Base-by-base conservation (phyloP, 1,140 invertebrate genomes). In the Leptinotarsa undecemlineata region DNA sequence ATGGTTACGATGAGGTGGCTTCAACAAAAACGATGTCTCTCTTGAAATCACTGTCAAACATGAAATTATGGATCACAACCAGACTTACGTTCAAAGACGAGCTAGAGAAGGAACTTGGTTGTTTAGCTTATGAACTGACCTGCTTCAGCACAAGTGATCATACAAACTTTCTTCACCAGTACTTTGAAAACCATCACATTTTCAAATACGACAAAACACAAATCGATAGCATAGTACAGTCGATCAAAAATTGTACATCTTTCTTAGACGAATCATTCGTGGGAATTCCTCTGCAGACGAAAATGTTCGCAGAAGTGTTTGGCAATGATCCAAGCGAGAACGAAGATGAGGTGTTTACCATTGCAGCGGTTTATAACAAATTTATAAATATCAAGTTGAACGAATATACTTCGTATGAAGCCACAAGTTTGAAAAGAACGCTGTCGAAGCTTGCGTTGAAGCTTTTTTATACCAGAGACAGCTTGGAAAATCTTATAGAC, bases 21-120 rank as follows among this genome's bases (percentile, higher is more conserved):
- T 67, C 64, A 20, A 23, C 19, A 17, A 17, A 67, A 26, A 42
- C 23, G 21, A 17, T 67, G 21, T 17, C 64, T 26, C 17, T 67
- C 33, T 42, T 67, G 19, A 67, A 67, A 67, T 17, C 17, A 67
- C n/a, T 42, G 19, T 21, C 19, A 26, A 23, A 67, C 6, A n/a
- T 67, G 21, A 67, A 42, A 67, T n/a, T 67, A 5, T 67, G 64
- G 64, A 15, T 67, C 21, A 67, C 64, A 67, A 67, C 64, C 15
- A 67, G 64, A 42, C 64, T 23, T 14, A 67, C 64, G 8, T 11
- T 26, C 33, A 67, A 67, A 42, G 17, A 67, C 6, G 64, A 67
- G 8, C 23, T 67, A 4, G 64, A 67, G 17, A 67, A n/a, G 11
- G 17, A 26, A 17, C 21, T 67, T 23, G 64, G 33, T 8, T 26